Percentiles rank a stretch among this genome's conserved stretches.
phyloP scores from a whole-genome alignment of 2,113 vertebrate species.

The Ctenomys sociabilis region DNA sequence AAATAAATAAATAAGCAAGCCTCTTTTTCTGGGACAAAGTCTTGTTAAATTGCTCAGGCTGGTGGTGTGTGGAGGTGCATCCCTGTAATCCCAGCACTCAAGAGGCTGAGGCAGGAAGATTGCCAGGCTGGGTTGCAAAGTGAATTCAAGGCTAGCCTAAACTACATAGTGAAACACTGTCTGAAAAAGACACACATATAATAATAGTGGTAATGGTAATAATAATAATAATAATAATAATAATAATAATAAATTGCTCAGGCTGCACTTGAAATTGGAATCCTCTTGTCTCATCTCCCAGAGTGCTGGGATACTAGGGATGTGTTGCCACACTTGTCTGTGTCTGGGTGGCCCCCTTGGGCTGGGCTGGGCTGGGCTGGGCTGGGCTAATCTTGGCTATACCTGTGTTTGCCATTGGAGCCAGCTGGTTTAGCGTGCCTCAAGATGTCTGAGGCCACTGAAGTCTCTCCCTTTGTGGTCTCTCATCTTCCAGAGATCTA shows the following conservation, averaged over 20 bases:
- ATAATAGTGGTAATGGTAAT: no score
- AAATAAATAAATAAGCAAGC: no score
- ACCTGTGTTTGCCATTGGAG: background rate
- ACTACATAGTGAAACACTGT: no score
- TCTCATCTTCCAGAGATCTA: background rate
- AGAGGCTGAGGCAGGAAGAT: no score
- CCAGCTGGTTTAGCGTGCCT: slow-evolving; percentile 4
- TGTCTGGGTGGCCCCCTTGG: background rate
- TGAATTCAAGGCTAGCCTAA: no score
- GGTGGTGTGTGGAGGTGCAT: background rate
- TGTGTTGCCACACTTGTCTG: background rate
- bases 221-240: no score
- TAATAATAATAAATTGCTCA: background rate
- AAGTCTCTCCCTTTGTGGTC: background rate
- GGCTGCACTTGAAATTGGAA: background rate
- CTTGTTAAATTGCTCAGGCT: background rate
- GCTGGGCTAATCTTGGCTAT: background rate
- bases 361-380: background rate
- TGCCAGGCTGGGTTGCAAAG: no score
- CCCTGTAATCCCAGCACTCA: no score
- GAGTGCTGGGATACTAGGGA: background rate
- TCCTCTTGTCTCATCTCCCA: background rate
- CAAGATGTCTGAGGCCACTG: background rate
- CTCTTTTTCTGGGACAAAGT: background rate
- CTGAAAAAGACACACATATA: no score